Evolutionary conservation across 2,113 vertebrate genomes (phyloP).

Genomic region (Prinia subflava): DNA sequence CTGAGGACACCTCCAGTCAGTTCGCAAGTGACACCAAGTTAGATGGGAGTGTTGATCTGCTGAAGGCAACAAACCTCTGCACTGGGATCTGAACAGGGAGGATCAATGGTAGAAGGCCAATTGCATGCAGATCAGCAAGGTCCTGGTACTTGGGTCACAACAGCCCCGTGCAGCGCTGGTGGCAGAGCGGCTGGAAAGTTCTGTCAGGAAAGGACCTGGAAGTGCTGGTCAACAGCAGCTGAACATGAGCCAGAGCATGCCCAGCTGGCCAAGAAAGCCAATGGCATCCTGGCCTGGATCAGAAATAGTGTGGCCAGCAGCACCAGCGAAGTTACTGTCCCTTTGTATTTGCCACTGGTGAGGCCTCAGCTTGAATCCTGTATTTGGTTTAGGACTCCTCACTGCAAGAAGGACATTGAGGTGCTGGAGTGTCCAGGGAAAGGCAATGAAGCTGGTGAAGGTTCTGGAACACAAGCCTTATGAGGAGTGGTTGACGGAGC

Average conservation of each 20-base stretch:
- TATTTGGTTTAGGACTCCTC: neutral
- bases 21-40: neutral
- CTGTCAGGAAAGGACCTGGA: neutral
- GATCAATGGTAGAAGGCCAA: accelerated
- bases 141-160: neutral
- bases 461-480: neutral
- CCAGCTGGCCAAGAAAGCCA: neutral
- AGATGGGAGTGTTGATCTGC: neutral
- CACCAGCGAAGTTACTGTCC: no score
- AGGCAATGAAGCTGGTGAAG: neutral
- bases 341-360: neutral
- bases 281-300: neutral
- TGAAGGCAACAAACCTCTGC: neutral
- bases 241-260: neutral
- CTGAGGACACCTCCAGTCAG: neutral
- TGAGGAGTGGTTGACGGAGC: neutral
- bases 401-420: neutral
- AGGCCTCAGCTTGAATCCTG: neutral
- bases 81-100: neutral
- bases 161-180: accelerated
- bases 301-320: neutral
- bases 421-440: neutral
- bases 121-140: neutral
- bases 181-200: neutral
- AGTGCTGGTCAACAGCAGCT: neutral